These are phyloP conservation scores for Thalassarche chlororhynchos DNA, from an alignment of 2,113 vertebrate species.

Conservation along the genomic window DNA sequence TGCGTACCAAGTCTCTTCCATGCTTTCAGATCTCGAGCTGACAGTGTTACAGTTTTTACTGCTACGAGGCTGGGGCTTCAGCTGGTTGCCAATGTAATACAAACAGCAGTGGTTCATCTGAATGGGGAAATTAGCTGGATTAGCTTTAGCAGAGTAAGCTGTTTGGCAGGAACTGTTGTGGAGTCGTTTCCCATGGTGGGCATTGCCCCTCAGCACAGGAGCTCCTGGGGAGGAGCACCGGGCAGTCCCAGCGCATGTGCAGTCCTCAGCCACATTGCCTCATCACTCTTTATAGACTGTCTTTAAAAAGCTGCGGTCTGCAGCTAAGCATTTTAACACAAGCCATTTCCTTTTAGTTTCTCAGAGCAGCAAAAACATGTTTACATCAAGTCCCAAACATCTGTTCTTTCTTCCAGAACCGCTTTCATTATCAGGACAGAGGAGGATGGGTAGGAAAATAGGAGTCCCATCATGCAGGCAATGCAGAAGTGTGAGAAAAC, in stretches of 20 bases:
- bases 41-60: not conserved
- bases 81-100: not conserved
- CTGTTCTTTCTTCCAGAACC: not conserved
- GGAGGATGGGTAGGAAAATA: not conserved
- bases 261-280: not conserved
- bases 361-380: not conserved
- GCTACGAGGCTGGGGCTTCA: not conserved
- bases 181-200: not conserved
- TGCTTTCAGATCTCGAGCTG: not conserved
- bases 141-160: not conserved
- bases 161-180: not conserved
- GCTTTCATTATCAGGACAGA: not conserved
- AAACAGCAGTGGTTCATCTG: not conserved
- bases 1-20: not conserved
- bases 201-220: not conserved
- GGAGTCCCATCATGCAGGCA: not conserved
- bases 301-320: not conserved
- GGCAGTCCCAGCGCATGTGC: accelerated
- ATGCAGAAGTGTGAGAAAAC: not conserved
- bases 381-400: not conserved
- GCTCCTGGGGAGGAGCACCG: not conserved
- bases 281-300: not conserved
- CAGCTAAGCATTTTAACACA: not conserved
- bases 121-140: not conserved
- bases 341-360: conserved; percentile 6